Base-by-base conservation (phyloP, 2,797 vertebrate genomes). In the Peromyscus eremicus region DNA sequence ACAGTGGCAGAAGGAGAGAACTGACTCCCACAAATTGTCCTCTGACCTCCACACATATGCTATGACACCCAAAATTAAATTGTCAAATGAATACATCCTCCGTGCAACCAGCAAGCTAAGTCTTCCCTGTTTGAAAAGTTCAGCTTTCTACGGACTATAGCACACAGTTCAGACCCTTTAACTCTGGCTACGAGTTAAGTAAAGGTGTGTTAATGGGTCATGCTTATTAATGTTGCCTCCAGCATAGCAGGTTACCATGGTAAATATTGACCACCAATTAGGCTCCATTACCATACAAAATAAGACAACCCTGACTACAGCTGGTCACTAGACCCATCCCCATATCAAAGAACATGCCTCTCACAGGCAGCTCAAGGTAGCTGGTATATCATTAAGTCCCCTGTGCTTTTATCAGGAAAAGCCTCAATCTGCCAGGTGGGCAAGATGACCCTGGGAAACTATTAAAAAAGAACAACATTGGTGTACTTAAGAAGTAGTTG, bases 181-280 rank as follows among this genome's bases (percentile, higher is more conserved):
- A 68, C 29, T 89, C 32, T 88, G 92, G 43, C 92, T 88, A 2
- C 34, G 55, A 83, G 37, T 77, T 81, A 88, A 84, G 95, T 46
- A 25, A 83, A 92, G 94, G 21, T 81, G 16, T 90, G 14, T 87
- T 64, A 68, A 27, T 81, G 82, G 49, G 21, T 85, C 40, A 0
- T 77, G 29, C n/a, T 89, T 92, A 66, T 32, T 94, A 90, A 37
- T 70, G 17, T 8, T 77, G 13, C 76, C 64, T 89, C 68, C 55
- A 80, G 1, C n/a, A 68, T 32, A 84, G 60, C 40, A 70, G 64
- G 49, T 92, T 86, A 66, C 64, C 64, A n/a, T 81, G 23, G 52
- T 52, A 57, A 81, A 81, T n/a, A 81, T 11, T 80, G 49, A 80
- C 32, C 4, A 57, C 34, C 34, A 57, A 52, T 37, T 81, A 23